Evolutionary conservation across 1,140 invertebrate genomes (phyloP).

Genomic region (Gonatopus flavifemur): DNA sequence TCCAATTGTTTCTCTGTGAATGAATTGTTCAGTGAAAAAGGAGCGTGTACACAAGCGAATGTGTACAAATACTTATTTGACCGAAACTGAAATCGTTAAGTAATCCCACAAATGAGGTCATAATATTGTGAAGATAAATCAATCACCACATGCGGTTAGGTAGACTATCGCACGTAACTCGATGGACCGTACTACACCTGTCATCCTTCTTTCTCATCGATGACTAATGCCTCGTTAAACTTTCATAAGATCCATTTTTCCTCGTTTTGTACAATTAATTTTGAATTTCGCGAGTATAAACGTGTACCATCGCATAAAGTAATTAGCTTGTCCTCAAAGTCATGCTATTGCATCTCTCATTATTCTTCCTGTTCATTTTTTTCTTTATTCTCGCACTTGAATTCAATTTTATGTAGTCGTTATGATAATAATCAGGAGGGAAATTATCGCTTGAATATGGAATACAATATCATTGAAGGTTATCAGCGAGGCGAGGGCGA

Average conservation of each 20-base stretch:
- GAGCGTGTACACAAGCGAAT: no score
- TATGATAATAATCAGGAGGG: conserved; percentile 10
- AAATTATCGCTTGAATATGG: conserved; percentile 4
- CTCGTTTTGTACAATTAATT: conserved; percentile 17
- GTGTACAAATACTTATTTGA: no score
- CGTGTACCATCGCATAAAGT: conserved; percentile 14
- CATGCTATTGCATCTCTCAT: not conserved
- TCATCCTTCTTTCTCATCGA: conserved; percentile 3
- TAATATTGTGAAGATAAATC: no score
- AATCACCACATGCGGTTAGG: no score
- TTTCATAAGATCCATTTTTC: conserved; percentile 26
- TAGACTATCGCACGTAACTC: no score
- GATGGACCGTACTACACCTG: no score
- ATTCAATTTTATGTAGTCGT: no score
- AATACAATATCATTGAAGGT: not conserved
- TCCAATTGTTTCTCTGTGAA: no score
- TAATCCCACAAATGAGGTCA: no score
- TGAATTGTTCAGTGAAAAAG: no score
- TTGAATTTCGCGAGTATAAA: conserved; percentile 27
- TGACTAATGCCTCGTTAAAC: conserved; percentile 25
- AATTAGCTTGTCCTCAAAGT: conserved; percentile 24
- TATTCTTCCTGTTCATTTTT: conserved; percentile 2
- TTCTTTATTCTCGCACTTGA: conserved; percentile 5
- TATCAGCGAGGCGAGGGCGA: no score
- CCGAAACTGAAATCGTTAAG: no score